Base-by-base conservation (phyloP, 1,140 invertebrate genomes). In the Bradysia coprophila region DNA sequence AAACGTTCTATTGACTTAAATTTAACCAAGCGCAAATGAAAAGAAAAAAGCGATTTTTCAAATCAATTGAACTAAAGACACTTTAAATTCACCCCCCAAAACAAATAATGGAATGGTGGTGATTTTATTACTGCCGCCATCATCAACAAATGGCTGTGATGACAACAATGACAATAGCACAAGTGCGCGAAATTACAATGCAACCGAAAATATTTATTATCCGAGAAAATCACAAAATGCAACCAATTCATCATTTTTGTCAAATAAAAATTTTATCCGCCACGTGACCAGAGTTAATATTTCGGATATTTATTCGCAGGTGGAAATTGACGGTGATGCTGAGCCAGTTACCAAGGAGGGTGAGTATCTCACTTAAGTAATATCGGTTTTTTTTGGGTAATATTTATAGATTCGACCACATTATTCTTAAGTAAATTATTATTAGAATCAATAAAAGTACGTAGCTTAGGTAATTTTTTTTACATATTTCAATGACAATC, bases 281-380 rank as follows among this genome's bases (percentile, higher is more conserved):
- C 58, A 61, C 53, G 56, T 61, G 51, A 61, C 58, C 48, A 56
- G 58, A 45, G 56, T 61, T 57, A 60, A 61, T 57, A 61, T 61
- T 47, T 61, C 60, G 49, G 57, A 61, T 51, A 51, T 54, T 53
- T 56, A 52, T 59, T 60, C 54, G 51, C 58, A 61, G 58, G 55
- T 60, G 48, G 57, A 60, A 47, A 53, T 55, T 45, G 47, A 55
- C 49, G 58, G 56, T 48, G 55, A 58, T 51, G 56, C 53, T 47
- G 57, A 61, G 57, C 56, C 58, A 56, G 54, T 60, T 51, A 60
- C 58, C 55, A 61, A 61, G 59, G 58, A 61, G 57, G 58, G 58
- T 61, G 39, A 56, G 56, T 59, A 11, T 18, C 24, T 9, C 6
- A 19, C 6, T 13, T 41, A 3, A 19, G 20, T 16, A 19, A 23